phyloP scores from a whole-genome alignment of 2,888 invertebrate species.

The Calameuta filiformis region DNA sequence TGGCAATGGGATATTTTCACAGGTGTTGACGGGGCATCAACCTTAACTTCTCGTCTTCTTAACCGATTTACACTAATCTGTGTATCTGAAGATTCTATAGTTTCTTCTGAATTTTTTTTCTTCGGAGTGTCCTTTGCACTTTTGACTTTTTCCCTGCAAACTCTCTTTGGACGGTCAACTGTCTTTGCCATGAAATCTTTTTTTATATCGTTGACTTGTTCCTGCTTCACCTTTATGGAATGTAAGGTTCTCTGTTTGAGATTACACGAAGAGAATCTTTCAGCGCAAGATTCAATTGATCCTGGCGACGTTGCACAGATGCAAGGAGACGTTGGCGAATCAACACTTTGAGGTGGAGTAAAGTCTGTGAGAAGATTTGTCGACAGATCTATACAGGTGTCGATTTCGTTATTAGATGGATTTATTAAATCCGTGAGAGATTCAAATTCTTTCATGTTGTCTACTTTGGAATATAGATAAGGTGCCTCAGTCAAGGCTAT shows the following conservation, averaged over 20 bases:
- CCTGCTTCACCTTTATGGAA: background rate
- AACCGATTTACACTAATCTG: background rate
- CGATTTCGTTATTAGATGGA: conserved; percentile 9
- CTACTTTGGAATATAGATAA: conserved; percentile 27
- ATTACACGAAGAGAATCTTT: background rate
- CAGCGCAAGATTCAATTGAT: background rate
- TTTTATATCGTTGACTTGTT: background rate
- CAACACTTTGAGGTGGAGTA: conserved; percentile 19
- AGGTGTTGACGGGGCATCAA: background rate
- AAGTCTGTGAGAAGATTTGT: conserved; percentile 11
- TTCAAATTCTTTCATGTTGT: conserved; percentile 23
- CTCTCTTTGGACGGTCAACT: background rate
- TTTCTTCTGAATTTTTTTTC: background rate
- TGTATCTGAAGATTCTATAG: background rate
- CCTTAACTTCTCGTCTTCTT: background rate
- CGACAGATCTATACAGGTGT: conserved; percentile 4
- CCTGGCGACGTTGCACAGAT: conserved; percentile 9
- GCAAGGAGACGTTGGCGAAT: conserved; percentile 14
- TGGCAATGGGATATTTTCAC: background rate
- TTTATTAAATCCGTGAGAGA: conserved; percentile 10
- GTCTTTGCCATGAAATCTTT: background rate
- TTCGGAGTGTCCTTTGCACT: background rate
- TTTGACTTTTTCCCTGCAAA: background rate
- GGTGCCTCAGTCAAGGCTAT: conserved; percentile 19
- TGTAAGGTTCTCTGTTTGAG: background rate